Conservation (phyloP, 2,113 vertebrate species). For the Chauna torquata region DNA sequence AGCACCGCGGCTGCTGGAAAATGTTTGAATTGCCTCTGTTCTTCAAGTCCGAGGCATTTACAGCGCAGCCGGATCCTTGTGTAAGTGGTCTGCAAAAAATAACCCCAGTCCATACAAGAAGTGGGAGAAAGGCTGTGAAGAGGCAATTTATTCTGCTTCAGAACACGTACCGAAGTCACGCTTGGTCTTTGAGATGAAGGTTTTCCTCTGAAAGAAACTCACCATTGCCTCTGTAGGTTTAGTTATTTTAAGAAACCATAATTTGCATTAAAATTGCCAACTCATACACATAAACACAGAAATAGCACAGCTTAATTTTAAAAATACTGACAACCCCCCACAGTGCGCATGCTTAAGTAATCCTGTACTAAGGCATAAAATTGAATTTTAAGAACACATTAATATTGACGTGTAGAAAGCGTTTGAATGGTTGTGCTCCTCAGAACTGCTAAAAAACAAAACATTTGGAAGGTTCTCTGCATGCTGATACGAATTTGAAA, state of each 20-base stretch:
- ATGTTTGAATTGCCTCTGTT: neutral
- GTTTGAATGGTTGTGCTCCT: neutral
- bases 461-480: neutral
- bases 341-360: neutral
- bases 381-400: neutral
- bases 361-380: neutral
- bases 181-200: neutral
- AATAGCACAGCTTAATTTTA: conserved; percentile 29
- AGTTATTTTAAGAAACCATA: conserved; percentile 41
- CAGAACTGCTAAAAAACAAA: neutral
- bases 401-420: neutral
- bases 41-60: accelerated
- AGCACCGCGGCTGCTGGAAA: accelerated
- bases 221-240: neutral
- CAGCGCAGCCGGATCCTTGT: accelerated
- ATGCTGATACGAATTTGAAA: neutral
- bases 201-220: neutral
- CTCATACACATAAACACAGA: conserved; percentile 1
- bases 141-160: neutral
- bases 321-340: neutral
- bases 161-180: neutral
- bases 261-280: conserved; percentile 59
- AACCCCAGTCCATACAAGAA: neutral
- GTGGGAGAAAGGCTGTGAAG: neutral
- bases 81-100: neutral